Conservation (phyloP, 2,888 invertebrate species). For the Steinernema scapterisci region DNA sequence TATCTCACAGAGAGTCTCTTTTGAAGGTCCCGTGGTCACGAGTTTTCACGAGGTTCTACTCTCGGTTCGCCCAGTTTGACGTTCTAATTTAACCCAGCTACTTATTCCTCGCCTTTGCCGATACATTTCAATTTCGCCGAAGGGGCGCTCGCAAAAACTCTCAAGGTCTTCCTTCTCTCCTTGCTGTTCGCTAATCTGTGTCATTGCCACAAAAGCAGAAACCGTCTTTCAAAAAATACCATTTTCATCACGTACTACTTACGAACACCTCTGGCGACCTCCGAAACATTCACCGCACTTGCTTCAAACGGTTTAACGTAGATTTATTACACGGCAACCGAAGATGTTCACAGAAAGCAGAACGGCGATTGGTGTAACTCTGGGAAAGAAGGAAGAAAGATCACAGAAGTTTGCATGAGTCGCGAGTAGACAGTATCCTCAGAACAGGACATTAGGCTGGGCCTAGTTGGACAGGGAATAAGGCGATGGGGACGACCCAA, state of each 20-base stretch:
- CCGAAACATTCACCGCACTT: no score
- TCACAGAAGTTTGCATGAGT: slow-evolving; percentile 11
- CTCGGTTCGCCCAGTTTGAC: neutral
- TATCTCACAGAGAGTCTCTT: no score
- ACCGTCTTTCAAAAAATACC: neutral
- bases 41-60: no score
- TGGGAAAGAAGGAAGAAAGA: neutral
- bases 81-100: neutral
- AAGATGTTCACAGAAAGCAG: slow-evolving; percentile 6
- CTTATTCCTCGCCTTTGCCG: neutral
- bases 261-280: neutral
- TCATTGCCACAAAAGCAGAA: slow-evolving; percentile 22
- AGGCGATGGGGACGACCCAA: neutral
- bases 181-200: slow-evolving; percentile 23
- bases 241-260: neutral
- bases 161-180: slow-evolving; percentile 4
- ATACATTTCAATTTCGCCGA: no score
- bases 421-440: neutral
- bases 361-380: neutral
- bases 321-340: slow-evolving; percentile 3
- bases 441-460: neutral
- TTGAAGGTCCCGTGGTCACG: no score
- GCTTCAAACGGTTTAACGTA: neutral
- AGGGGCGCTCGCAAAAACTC: neutral
- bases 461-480: neutral